A percentile compares a stretch with the other conserved stretches of the same genome.
Conservation (phyloP, 2,888 invertebrate genomes). For the Keiferia lycopersicella region DNA sequence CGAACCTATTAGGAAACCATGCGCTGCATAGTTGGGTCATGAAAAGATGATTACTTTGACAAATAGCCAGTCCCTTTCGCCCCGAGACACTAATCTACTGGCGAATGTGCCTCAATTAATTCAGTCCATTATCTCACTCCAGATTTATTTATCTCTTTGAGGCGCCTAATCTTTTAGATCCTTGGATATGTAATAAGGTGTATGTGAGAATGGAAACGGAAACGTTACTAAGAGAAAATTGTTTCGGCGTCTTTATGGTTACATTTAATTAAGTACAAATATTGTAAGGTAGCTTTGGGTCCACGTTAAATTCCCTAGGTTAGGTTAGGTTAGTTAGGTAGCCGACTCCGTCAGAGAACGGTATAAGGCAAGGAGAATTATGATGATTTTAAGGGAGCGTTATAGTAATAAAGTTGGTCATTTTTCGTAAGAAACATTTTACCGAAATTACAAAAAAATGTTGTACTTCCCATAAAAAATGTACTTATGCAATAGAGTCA, state of each 20-base stretch:
- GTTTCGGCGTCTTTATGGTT: background rate
- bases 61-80: constrained; percentile 55
- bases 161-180: constrained; percentile 27
- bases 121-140: constrained; percentile 51
- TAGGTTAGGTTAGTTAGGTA: too few species aligned
- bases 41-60: constrained; percentile 71
- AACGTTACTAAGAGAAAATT: background rate
- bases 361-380: too few species aligned
- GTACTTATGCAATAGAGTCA: too few species aligned
- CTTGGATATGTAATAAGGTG: constrained; percentile 16
- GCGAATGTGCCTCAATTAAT: constrained; percentile 64
- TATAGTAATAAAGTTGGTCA: too few species aligned
- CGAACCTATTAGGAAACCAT: constrained; percentile 15
- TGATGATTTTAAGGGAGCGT: too few species aligned
- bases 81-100: constrained; percentile 60
- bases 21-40: constrained; percentile 34
- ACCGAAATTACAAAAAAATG: too few species aligned
- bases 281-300: too few species aligned
- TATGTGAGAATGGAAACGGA: constrained; percentile 9
- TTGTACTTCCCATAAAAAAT: too few species aligned
- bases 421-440: too few species aligned
- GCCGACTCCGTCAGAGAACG: too few species aligned
- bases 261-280: too few species aligned
- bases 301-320: too few species aligned
- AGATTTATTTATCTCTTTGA: constrained; percentile 41